phyloP scores from a whole-genome alignment of 1,140 invertebrate genomes.

The Mylabris phalerata region DNA sequence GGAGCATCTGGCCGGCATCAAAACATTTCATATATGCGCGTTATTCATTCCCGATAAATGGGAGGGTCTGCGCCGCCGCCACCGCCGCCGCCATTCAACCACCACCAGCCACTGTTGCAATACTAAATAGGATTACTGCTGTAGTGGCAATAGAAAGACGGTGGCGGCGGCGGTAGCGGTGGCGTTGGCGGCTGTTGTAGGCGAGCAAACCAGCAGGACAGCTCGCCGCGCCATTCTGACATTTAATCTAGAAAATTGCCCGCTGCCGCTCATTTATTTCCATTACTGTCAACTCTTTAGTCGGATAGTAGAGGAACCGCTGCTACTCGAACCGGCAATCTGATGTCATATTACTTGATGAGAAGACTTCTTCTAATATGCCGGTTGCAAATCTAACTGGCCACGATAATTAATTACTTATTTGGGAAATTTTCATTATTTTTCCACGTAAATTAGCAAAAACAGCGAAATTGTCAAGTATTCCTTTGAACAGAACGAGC shows the following conservation, averaged over 20 bases:
- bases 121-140: not conserved
- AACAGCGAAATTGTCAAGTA: not conserved
- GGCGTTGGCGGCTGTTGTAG: no score
- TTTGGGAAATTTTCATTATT: constrained; percentile 1
- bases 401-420: constrained; percentile 10
- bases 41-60: constrained; percentile 19
- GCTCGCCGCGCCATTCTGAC: constrained; percentile 41
- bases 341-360: constrained; percentile 28
- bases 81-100: no score
- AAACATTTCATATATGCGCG: constrained; percentile 17
- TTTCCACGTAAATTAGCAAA: constrained; percentile 40
- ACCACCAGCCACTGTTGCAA: no score
- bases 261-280: constrained; percentile 46
- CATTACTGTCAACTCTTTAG: constrained; percentile 50
- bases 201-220: constrained; percentile 21
- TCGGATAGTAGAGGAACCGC: constrained; percentile 24
- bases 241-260: constrained; percentile 51
- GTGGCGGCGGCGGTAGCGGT: no score
- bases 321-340: constrained; percentile 13
- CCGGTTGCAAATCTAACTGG: constrained; percentile 7
- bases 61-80: constrained; percentile 4
- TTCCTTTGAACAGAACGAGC: no score
- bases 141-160: no score
- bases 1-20: constrained; percentile 20
- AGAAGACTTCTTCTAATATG: not conserved